These are phyloP conservation scores for Mechanitis mazaeus DNA, from an alignment of 2,888 invertebrate genomes.

Conservation along the genomic window DNA sequence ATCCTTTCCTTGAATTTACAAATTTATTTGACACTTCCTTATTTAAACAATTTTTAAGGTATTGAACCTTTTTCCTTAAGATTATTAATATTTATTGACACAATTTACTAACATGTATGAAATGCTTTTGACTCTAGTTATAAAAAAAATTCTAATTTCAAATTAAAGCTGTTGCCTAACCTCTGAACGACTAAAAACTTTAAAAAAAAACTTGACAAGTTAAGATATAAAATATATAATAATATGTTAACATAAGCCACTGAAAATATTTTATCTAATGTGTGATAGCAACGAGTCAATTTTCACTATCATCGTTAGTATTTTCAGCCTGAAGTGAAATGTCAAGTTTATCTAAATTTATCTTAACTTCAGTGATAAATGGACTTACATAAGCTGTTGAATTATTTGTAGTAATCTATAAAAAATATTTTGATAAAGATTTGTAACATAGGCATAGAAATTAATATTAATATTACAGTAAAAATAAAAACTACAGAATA, in stretches of 20 bases:
- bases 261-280: slow-evolving; percentile 25
- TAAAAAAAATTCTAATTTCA: too few relatives aligned
- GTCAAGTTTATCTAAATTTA: slow-evolving; percentile 21
- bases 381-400: background rate
- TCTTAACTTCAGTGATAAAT: background rate
- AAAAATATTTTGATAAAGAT: too few relatives aligned
- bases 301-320: slow-evolving; percentile 32
- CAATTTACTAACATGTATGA: too few relatives aligned
- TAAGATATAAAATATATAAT: slow-evolving; percentile 12
- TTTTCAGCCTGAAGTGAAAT: slow-evolving; percentile 14
- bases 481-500: background rate
- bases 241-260: slow-evolving; percentile 14
- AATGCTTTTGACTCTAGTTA: too few relatives aligned
- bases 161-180: too few relatives aligned
- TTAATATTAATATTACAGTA: background rate
- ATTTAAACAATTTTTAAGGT: slow-evolving; percentile 3
- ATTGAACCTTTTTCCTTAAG: background rate
- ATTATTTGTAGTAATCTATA: background rate
- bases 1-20: slow-evolving; percentile 20
- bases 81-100: too few relatives aligned
- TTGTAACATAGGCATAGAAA: too few relatives aligned
- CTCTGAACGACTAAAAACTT: too few relatives aligned
- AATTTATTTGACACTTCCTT: slow-evolving; percentile 17
- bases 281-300: slow-evolving; percentile 26
- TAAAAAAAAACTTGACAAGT: too few relatives aligned